A percentile compares a stretch with the other conserved stretches of the same genome.
Conservation (phyloP, 1,140 invertebrate species). For the Drosophila eugracilis region DNA sequence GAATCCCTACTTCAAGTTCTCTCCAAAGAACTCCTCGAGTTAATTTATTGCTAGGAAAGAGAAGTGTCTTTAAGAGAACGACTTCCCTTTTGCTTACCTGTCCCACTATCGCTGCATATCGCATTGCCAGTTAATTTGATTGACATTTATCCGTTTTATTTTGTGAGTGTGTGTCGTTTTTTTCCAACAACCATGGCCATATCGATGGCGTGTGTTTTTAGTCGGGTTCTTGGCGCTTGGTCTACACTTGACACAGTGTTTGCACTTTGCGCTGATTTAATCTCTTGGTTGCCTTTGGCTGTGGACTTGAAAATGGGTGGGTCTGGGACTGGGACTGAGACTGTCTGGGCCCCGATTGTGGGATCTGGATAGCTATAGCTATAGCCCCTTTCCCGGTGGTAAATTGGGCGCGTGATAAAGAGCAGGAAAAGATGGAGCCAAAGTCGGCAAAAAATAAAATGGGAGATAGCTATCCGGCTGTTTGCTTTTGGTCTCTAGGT, state of each 20-base stretch:
- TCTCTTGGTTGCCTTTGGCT: constrained; percentile 66
- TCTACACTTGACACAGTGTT: constrained; percentile 78
- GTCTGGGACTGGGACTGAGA: constrained; percentile 5
- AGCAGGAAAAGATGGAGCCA: constrained; percentile 47
- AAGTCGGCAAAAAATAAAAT: constrained; percentile 11
- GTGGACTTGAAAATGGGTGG: constrained; percentile 37
- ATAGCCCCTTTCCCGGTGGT: constrained; percentile 23
- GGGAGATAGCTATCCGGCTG: constrained; percentile 32
- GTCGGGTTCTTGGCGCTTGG: constrained; percentile 20
- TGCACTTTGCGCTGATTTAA: constrained; percentile 79
- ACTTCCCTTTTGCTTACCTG: constrained; percentile 3
- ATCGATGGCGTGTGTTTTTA: constrained; percentile 49
- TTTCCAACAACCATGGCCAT: constrained; percentile 12
- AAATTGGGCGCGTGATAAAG: constrained; percentile 74
- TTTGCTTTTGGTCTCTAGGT: constrained; percentile 56
- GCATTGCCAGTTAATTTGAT: constrained; percentile 72
- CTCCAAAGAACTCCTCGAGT: too few relatives aligned
- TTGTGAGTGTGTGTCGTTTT: constrained; percentile 16
- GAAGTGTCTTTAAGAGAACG: not conserved
- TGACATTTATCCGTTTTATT: constrained; percentile 74
- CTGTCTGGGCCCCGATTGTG: constrained; percentile 37
- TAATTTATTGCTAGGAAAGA: constrained; percentile 24
- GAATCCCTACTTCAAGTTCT: constrained; percentile 14
- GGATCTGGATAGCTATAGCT: constrained; percentile 23
- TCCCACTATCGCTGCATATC: constrained; percentile 63